phyloP scores from a whole-genome alignment of 37 sponge, comb jelly and placozoan species.

The Cladorhizidae sp. region DNA sequence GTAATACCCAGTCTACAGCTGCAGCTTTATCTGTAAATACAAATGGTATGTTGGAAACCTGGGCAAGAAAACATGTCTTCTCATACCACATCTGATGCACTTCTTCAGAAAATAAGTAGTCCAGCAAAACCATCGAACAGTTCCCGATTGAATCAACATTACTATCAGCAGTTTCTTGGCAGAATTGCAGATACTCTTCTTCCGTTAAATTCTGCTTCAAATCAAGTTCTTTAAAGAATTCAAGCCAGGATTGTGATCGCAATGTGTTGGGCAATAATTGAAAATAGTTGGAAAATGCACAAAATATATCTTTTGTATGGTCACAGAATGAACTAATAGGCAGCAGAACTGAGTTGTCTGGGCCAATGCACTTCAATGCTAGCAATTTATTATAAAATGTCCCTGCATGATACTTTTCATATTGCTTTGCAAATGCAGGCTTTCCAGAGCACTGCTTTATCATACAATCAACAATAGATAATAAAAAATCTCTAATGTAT shows the following conservation, averaged over 20 bases:
- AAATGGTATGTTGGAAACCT: conserved; percentile 37
- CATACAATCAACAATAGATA: background rate
- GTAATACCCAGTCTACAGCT: conserved; percentile 32
- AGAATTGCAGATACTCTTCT: conserved; percentile 26
- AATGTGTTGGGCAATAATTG: conserved; percentile 21
- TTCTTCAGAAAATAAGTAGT: conserved; percentile 32
- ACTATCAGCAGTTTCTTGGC: background rate
- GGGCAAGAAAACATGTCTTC: background rate
- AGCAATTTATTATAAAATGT: conserved; percentile 6
- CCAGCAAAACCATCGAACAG: conserved; percentile 20
- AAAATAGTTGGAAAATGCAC: conserved; percentile 14
- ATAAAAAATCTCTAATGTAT: conserved; percentile 47
- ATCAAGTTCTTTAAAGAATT: conserved; percentile 29
- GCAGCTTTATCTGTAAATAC: conserved; percentile 1
- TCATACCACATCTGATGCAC: conserved; percentile 6
- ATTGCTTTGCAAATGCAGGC: background rate
- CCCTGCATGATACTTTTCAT: background rate
- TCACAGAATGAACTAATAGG: conserved; percentile 25
- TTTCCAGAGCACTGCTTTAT: background rate
- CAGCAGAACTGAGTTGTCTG: conserved; percentile 8
- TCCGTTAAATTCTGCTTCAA: background rate
- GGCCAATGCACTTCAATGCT: conserved; percentile 21
- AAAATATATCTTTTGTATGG: conserved; percentile 24
- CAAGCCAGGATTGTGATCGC: conserved; percentile 20
- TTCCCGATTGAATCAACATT: background rate